Percentiles rank a stretch among this genome's conserved stretches.
Evolutionary conservation across 2,888 invertebrate genomes (phyloP).

Genomic region (Chaetoderma sp.): DNA sequence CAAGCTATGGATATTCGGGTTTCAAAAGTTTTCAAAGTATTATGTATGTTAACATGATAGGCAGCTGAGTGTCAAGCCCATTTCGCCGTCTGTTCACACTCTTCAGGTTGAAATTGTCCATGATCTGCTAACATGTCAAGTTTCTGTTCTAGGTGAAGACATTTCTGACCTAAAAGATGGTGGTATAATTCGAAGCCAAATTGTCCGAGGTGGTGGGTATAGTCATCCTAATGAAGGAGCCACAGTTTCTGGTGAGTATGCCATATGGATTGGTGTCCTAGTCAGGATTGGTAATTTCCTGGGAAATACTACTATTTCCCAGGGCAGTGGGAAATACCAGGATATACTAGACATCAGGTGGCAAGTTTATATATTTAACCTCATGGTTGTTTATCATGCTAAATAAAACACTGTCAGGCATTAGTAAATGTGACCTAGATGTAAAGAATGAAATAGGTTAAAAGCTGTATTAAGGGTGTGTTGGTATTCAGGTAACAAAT

Average conservation of each 20-base stretch:
- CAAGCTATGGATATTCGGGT: background rate
- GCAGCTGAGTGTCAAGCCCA: no score
- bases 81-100: no score
- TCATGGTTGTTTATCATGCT: no score
- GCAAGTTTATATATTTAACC: no score
- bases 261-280: slow-evolving; percentile 28
- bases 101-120: no score
- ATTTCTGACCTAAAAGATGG: slow-evolving; percentile 86
- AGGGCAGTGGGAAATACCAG: no score
- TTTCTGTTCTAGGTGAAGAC: slow-evolving; percentile 77
- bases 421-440: no score
- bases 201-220: slow-evolving; percentile 80
- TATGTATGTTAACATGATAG: no score
- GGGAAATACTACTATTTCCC: no score
- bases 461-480: slow-evolving; percentile 1
- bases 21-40: background rate
- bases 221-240: slow-evolving; percentile 85
- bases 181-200: slow-evolving; percentile 80
- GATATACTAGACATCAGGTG: slow-evolving; percentile 9
- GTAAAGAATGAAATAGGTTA: background rate
- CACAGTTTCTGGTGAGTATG: slow-evolving; percentile 83
- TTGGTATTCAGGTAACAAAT: no score
- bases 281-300: background rate
- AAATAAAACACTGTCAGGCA: no score
- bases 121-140: no score